A percentile compares a stretch with the other conserved stretches of the same genome.
phyloP scores from a whole-genome alignment of 2,888 invertebrate species.

The Dryomyza anilis region DNA sequence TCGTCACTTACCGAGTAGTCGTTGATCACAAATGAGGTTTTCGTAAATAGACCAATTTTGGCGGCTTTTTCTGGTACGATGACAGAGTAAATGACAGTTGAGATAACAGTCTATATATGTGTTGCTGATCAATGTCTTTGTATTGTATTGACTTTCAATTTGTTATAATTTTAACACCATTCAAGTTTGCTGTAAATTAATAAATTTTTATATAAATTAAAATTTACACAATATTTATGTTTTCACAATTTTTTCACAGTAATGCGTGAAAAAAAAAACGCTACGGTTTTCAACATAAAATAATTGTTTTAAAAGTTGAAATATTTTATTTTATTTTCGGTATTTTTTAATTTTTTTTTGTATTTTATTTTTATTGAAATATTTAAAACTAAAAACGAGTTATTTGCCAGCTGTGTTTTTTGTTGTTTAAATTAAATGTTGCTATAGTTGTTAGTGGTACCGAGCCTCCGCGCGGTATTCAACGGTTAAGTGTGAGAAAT shows the following conservation, averaged over 20 bases:
- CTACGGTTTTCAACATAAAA: too few relatives aligned
- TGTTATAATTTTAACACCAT: slow-evolving; percentile 7
- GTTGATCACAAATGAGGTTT: slow-evolving; percentile 59
- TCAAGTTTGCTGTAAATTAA: not conserved
- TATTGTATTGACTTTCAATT: slow-evolving; percentile 11
- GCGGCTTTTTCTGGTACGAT: slow-evolving; percentile 42
- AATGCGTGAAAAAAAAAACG: too few relatives aligned
- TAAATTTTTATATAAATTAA: not conserved
- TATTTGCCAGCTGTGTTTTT: not conserved
- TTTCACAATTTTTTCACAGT: not conserved
- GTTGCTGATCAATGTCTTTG: not conserved
- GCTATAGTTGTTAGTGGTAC: slow-evolving; percentile 32
- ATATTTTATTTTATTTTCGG: not conserved
- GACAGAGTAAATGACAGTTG: not conserved
- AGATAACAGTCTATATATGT: not conserved
- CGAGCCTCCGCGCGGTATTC: slow-evolving; percentile 19
- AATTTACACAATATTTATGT: not conserved
- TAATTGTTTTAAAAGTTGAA: too few relatives aligned
- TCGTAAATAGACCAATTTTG: slow-evolving; percentile 62
- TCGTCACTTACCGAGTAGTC: slow-evolving; percentile 52
- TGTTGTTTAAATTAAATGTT: not conserved
- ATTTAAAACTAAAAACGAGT: too few relatives aligned
- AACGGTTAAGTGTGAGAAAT: slow-evolving; percentile 16
- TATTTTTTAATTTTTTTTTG: not conserved
- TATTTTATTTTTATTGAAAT: not conserved